phyloP scores from a whole-genome alignment of 2,113 vertebrate genomes.

The Heteronetta atricapilla region DNA sequence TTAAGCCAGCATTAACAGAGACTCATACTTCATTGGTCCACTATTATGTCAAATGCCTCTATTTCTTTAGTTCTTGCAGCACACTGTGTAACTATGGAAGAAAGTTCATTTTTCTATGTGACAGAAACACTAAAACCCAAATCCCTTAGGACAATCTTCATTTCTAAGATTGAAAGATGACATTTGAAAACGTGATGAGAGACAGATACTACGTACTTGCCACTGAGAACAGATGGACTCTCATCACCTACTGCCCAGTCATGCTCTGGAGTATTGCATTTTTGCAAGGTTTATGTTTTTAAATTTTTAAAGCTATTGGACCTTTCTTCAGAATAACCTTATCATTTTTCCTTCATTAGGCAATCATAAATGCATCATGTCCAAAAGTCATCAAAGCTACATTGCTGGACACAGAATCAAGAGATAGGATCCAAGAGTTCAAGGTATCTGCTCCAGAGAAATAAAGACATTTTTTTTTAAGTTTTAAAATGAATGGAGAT shows the following conservation, averaged over 20 bases:
- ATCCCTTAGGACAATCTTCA: background rate
- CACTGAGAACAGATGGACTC: background rate
- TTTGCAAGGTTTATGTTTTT: background rate
- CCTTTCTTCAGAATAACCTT: background rate
- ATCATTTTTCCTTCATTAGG: background rate
- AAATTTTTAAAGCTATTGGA: background rate
- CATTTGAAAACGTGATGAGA: background rate
- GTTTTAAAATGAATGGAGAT: background rate
- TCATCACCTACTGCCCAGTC: background rate
- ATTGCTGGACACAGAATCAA: background rate
- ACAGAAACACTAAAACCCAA: conserved; percentile 1
- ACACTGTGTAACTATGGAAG: background rate
- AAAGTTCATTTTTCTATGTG: background rate
- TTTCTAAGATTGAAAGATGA: background rate
- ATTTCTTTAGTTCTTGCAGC: background rate
- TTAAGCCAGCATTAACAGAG: background rate
- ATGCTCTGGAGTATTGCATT: background rate
- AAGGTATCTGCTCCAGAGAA: background rate
- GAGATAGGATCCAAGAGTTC: background rate
- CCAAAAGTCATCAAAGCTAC: background rate
- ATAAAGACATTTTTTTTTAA: background rate
- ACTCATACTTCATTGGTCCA: background rate
- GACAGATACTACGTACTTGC: background rate
- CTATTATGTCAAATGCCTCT: background rate
- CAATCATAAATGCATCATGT: background rate